Percentiles rank a stretch among this genome's conserved stretches.
These are phyloP conservation scores for Stenodera caucasica DNA, from an alignment of 2,888 invertebrate species.

Conservation along the genomic window DNA sequence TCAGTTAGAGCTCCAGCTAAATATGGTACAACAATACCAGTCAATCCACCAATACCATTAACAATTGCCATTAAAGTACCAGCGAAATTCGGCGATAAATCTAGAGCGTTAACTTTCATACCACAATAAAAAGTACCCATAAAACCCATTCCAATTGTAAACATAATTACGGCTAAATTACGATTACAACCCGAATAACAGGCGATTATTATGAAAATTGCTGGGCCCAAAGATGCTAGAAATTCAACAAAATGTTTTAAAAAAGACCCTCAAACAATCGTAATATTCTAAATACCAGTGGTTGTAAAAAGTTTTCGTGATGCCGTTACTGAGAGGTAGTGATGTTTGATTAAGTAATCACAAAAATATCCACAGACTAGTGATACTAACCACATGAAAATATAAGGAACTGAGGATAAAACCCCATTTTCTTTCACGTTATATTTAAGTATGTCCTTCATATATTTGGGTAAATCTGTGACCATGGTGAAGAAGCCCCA, in stretches of 20 bases:
- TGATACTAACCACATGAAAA: constrained; percentile 68
- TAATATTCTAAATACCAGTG: constrained; percentile 59
- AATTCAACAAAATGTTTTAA: constrained; percentile 17
- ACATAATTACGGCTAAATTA: constrained; percentile 58
- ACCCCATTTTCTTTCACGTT: constrained; percentile 66
- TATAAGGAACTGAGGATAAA: constrained; percentile 66
- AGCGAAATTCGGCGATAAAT: constrained; percentile 64
- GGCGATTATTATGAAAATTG: constrained; percentile 64
- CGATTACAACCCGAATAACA: constrained; percentile 65
- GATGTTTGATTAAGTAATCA: constrained; percentile 67
- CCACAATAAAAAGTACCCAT: constrained; percentile 70
- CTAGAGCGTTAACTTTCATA: constrained; percentile 65
- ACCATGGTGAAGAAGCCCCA: constrained; percentile 73
- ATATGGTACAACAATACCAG: constrained; percentile 64
- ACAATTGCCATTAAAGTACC: constrained; percentile 65
- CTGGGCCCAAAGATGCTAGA: constrained; percentile 65
- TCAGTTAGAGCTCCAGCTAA: constrained; percentile 62
- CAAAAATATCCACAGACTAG: constrained; percentile 67
- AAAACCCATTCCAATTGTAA: constrained; percentile 64
- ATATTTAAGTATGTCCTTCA: constrained; percentile 68
- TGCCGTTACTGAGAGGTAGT: constrained; percentile 60
- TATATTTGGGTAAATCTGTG: constrained; percentile 71
- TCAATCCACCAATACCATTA: constrained; percentile 63
- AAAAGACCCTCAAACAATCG: background rate
- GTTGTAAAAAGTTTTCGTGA: constrained; percentile 70